A percentile compares a stretch with the other conserved stretches of the same genome.
phyloP scores from a whole-genome alignment of 2,888 invertebrate species.

The Gari tellinella region DNA sequence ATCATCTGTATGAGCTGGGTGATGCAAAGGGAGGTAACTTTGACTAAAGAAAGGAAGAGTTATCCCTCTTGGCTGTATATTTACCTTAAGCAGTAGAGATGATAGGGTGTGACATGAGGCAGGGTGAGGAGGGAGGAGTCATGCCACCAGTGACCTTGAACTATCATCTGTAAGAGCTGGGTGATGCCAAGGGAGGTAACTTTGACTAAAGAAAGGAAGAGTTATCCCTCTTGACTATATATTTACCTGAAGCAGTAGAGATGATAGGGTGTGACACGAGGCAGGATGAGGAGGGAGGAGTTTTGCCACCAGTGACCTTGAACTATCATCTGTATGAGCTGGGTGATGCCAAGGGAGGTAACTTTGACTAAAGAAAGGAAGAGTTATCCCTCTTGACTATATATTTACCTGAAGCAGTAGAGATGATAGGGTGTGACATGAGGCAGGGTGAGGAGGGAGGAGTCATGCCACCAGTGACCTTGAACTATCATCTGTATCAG shows the following conservation, averaged over 20 bases:
- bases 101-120: conserved; percentile 89
- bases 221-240: too few species aligned
- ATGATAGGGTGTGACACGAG: conserved; percentile 89
- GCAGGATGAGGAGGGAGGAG: conserved; percentile 89
- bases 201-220: too few species aligned
- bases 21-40: too few species aligned
- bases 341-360: conserved; percentile 90
- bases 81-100: conserved; percentile 79
- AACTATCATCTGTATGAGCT: conserved; percentile 93
- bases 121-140: conserved; percentile 88
- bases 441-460: conserved; percentile 90
- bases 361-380: too few species aligned
- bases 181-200: too few species aligned
- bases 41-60: too few species aligned
- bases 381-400: too few species aligned
- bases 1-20: too few species aligned
- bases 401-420: conserved; percentile 73
- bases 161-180: too few species aligned
- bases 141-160: conserved; percentile 95
- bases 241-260: conserved; percentile 77
- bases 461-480: too few species aligned
- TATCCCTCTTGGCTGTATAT: conserved; percentile 8
- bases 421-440: conserved; percentile 88
- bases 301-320: conserved; percentile 94
- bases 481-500: too few species aligned